These are phyloP conservation scores for Bombyx mori DNA, from an alignment of 1,140 invertebrate species.

Conservation along the genomic window ASM3026992v2 NC_085117.1:14459001-14459500, in stretches of 20 bases:
- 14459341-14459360: background rate
- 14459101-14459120: constrained; percentile 34
- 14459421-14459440: constrained; percentile 43
- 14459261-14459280: constrained; percentile 7
- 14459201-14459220: constrained; percentile 43
- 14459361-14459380: constrained; percentile 34
- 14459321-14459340: background rate
- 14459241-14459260: constrained; percentile 3
- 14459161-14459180: constrained; percentile 11
- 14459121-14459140: constrained; percentile 29
- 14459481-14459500: too few relatives aligned
- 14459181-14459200: constrained; percentile 14
- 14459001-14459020: constrained; percentile 63
- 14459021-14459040: constrained; percentile 37
- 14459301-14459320: constrained; percentile 27
- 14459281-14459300: constrained; percentile 12
- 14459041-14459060: constrained; percentile 23
- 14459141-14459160: constrained; percentile 35
- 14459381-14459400: constrained; percentile 19
- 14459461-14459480: background rate
- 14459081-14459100: constrained; percentile 24
- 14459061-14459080: constrained; percentile 20
- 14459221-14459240: constrained; percentile 23
- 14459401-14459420: constrained; percentile 1
- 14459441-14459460: constrained; percentile 18